Evolutionary conservation across 2,113 vertebrate species (phyloP).

Genomic region (Cololabis saira): DNA sequence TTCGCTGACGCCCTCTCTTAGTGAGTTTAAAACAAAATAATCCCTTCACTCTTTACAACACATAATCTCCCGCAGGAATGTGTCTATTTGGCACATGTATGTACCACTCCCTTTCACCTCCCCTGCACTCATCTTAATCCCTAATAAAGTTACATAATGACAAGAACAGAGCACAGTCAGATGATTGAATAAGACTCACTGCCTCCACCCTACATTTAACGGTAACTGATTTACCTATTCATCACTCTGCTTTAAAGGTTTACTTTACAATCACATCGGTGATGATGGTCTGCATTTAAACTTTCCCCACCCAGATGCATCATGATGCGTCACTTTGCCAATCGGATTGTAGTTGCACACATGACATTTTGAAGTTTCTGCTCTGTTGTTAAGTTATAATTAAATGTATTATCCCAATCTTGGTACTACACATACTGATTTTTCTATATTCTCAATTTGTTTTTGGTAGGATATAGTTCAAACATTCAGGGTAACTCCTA

Average conservation of each 20-base stretch:
- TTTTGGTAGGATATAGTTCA: too few species aligned
- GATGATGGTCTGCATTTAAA: neutral
- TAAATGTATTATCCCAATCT: too few species aligned
- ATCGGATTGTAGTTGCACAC: neutral
- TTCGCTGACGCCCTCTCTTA: neutral
- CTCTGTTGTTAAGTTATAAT: too few species aligned
- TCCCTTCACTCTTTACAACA: constrained; percentile 24
- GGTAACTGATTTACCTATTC: neutral
- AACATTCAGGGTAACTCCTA: too few species aligned
- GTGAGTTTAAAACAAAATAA: constrained; percentile 1
- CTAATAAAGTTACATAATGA: constrained; percentile 26
- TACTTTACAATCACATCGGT: neutral
- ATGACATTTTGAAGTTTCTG: neutral
- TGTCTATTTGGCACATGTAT: constrained; percentile 6
- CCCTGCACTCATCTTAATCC: neutral
- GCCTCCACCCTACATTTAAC: neutral
- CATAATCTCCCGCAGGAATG: constrained; percentile 13
- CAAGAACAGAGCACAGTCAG: neutral
- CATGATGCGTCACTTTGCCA: neutral
- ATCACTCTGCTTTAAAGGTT: neutral
- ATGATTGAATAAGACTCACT: neutral
- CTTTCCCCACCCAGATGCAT: neutral
- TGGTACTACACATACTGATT: too few species aligned
- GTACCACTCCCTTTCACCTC: neutral
- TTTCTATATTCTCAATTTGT: too few species aligned